phyloP scores from a whole-genome alignment of 2,113 vertebrate species.

The Percina caprodes region DNA sequence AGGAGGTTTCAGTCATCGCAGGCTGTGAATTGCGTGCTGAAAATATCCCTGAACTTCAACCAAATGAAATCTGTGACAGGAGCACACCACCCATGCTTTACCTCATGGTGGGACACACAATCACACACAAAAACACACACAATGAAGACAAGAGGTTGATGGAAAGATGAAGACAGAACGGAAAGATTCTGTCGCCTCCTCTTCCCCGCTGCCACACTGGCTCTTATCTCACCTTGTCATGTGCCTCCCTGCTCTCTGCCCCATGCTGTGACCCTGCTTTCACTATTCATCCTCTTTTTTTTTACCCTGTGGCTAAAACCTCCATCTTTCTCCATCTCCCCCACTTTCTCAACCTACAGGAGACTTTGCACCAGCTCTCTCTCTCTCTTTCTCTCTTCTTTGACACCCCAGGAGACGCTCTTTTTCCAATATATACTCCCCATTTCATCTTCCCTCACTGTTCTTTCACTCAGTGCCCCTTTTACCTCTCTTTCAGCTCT shows the following conservation, averaged over 20 bases:
- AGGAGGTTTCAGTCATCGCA: background rate
- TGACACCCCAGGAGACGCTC: constrained; percentile 21
- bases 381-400: constrained; percentile 12
- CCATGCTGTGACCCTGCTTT: constrained; percentile 62
- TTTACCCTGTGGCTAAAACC: constrained; percentile 42
- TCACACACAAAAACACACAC: constrained; percentile 26
- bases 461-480: constrained; percentile 10
- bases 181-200: constrained; percentile 22
- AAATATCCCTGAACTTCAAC: constrained; percentile 7
- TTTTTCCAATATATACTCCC: constrained; percentile 6
- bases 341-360: constrained; percentile 6
- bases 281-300: constrained; percentile 34
- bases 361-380: constrained; percentile 2
- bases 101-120: constrained; percentile 23
- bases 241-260: constrained; percentile 49
- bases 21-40: background rate
- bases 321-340: constrained; percentile 10
- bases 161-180: constrained; percentile 52
- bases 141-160: constrained; percentile 29
- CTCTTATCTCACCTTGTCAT: constrained; percentile 62
- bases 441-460: constrained; percentile 41
- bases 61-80: constrained; percentile 61
- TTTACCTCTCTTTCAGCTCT: constrained; percentile 8
- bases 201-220: constrained; percentile 37
- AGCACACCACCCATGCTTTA: constrained; percentile 30